These are phyloP conservation scores for Gymnogyps californianus DNA, from an alignment of 2,113 vertebrate species.

Conservation along the genomic window DNA sequence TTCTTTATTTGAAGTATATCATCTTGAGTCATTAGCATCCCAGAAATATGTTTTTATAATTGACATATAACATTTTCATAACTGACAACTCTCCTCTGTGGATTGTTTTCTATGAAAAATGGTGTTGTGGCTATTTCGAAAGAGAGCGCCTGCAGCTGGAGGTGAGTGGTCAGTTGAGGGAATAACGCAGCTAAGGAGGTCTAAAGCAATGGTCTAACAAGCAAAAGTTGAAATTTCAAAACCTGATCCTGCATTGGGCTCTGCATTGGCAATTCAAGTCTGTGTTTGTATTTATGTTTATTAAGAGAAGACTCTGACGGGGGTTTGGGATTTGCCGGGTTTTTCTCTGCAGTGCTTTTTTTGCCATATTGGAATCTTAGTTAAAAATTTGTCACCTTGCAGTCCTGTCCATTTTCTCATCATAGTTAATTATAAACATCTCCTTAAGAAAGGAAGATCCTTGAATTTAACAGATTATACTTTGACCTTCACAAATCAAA, in stretches of 20 bases:
- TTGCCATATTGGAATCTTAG: neutral
- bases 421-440: neutral
- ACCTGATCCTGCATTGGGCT: neutral
- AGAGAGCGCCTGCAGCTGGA: neutral
- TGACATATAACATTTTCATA: neutral
- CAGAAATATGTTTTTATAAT: neutral
- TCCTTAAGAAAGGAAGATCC: neutral
- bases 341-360: neutral
- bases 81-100: neutral
- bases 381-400: neutral
- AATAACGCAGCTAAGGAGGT: neutral
- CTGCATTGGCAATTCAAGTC: neutral
- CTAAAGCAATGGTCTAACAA: neutral
- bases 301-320: neutral
- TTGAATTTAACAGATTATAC: neutral
- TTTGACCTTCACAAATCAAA: neutral
- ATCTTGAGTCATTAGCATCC: neutral
- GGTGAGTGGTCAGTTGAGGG: neutral
- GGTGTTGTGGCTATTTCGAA: neutral
- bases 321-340: neutral
- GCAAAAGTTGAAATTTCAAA: neutral
- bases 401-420: neutral
- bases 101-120: neutral
- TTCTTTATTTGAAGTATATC: neutral
- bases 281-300: neutral